Conservation (phyloP, 2,888 invertebrate genomes). For the Drosophila buzzatii region DNA sequence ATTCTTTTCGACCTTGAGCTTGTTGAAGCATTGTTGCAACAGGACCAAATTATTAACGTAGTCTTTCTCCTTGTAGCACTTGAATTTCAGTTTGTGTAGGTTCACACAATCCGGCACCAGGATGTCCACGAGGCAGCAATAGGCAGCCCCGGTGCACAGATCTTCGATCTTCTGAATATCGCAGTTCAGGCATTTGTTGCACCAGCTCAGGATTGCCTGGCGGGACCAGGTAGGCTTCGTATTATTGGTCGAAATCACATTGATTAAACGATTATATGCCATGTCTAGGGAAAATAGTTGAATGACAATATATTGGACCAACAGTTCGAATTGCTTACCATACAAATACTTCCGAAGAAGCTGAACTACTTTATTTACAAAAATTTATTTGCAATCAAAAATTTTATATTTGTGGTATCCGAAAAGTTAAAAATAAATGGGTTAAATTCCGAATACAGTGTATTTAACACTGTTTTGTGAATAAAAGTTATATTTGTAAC, state of each 20-base stretch:
- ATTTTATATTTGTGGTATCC: neutral
- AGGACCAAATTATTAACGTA: constrained; percentile 26
- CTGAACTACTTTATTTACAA: neutral
- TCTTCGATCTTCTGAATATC: constrained; percentile 25
- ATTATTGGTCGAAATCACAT: constrained; percentile 20
- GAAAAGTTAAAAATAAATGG: neutral
- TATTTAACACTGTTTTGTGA: neutral
- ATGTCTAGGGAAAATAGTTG: neutral
- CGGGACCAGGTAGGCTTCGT: constrained; percentile 33
- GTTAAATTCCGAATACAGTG: neutral
- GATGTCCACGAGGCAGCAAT: constrained; percentile 37
- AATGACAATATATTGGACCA: neutral
- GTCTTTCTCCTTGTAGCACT: neutral
- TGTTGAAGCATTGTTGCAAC: constrained; percentile 24
- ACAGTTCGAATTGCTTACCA: neutral
- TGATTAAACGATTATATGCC: neutral
- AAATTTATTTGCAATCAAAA: neutral
- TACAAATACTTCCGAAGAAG: neutral
- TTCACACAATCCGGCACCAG: constrained; percentile 30
- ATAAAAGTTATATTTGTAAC: constrained; percentile 1
- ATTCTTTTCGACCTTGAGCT: neutral
- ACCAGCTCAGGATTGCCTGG: constrained; percentile 22
- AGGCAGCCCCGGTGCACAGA: constrained; percentile 41
- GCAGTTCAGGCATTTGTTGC: constrained; percentile 9
- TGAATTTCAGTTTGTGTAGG: constrained; percentile 28